phyloP scores from a whole-genome alignment of 23 tunicate genomes.

The Halocynthia aurantium region DNA sequence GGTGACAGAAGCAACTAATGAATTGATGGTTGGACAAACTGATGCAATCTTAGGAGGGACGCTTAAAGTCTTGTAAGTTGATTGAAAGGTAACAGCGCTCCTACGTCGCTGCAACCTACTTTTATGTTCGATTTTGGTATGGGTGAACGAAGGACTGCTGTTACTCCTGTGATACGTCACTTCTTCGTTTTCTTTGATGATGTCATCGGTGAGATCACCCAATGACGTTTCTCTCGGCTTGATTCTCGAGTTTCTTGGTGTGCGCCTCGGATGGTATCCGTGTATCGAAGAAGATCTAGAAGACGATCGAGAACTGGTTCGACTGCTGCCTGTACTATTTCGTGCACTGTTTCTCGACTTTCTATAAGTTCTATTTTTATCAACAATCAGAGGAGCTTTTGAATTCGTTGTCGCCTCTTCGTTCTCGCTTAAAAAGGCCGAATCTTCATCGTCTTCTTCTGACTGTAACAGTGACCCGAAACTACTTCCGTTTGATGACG shows the following conservation, averaged over 20 bases:
- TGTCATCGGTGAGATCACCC: constrained; percentile 2
- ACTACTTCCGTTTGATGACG: no score
- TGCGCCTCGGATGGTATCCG: background rate
- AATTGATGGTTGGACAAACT: background rate
- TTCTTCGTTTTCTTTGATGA: constrained; percentile 15
- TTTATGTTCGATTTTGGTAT: background rate
- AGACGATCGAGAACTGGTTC: background rate
- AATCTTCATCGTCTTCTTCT: background rate
- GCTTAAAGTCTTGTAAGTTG: constrained; percentile 63
- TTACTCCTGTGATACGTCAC: constrained; percentile 2
- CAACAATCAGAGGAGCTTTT: background rate
- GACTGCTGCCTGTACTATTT: background rate
- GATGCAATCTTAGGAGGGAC: background rate
- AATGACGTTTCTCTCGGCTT: background rate
- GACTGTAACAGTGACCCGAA: no score
- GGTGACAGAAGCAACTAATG: constrained; percentile 10
- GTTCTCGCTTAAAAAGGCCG: constrained; percentile 23
- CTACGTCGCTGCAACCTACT: constrained; percentile 75
- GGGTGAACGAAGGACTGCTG: background rate
- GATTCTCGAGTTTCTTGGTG: background rate
- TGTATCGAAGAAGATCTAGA: background rate
- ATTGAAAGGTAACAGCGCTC: constrained; percentile 89
- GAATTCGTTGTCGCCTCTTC: background rate
- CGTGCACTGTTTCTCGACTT: background rate
- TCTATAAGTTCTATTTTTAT: background rate